phyloP scores from a whole-genome alignment of 1,140 invertebrate genomes.

The Solenopsis fugax region DNA sequence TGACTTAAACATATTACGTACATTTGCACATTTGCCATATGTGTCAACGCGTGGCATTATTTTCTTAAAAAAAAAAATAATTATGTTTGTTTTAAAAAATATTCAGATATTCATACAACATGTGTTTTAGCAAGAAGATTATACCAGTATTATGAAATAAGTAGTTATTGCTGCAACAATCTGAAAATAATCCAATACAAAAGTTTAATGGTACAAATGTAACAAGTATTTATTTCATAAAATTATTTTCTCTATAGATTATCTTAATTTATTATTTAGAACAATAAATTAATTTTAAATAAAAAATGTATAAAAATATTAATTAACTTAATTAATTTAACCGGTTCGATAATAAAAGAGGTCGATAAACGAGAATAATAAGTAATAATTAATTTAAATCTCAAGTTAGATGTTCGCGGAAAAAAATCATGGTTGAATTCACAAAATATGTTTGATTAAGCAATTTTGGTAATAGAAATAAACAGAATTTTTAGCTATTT shows the following conservation, averaged over 20 bases:
- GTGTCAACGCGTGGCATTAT: not conserved
- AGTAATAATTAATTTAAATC: too few relatives aligned
- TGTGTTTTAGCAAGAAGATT: not conserved
- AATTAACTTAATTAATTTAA: too few relatives aligned
- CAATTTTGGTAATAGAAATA: too few relatives aligned
- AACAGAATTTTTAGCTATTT: too few relatives aligned
- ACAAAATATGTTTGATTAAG: too few relatives aligned
- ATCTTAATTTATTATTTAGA: not conserved
- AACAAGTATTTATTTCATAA: not conserved
- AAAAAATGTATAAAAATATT: not conserved
- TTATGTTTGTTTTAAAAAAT: not conserved
- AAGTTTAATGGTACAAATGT: not conserved
- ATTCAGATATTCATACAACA: not conserved
- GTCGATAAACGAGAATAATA: too few relatives aligned
- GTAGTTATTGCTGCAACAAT: conserved; percentile 12
- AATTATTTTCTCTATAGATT: not conserved
- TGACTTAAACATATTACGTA: not conserved
- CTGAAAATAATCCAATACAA: conserved; percentile 10
- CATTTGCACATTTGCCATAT: not conserved
- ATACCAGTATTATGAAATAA: conserved; percentile 39
- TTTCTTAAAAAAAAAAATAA: not conserved
- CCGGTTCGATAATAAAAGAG: too few relatives aligned
- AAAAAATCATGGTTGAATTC: too few relatives aligned
- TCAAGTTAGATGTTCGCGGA: too few relatives aligned
- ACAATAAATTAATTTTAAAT: not conserved